Base-by-base conservation (phyloP, 2,888 invertebrate species). In the Hypercompe scribonia region DNA sequence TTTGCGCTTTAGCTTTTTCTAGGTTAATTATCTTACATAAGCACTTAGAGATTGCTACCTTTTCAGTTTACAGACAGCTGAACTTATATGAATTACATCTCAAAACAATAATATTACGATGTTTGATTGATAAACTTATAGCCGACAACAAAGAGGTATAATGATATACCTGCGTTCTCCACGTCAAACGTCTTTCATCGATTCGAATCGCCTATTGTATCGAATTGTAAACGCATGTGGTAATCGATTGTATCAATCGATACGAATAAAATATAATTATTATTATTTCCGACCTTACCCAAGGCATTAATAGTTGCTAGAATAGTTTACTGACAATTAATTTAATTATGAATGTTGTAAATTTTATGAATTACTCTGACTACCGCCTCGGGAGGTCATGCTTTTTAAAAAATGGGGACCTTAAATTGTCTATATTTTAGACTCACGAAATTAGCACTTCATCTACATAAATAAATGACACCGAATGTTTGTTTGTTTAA, bases 221-320 rank as follows among this genome's bases (percentile, higher is more conserved):
- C 88, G 87, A 92, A 89, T 90, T 84, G 86, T 87, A 90, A 91
- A 90, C 89, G 89, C 87, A 86, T 93, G 89, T 89, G 82, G 88
- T 90, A 93, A 93, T 91, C 92, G 90, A 92, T 92, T 90, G 89
- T 90, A 89, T 90, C 91, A 90, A 90, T 91, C 88, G 89, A 89
- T 92, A 88, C 33, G 74, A 78, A 83, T 83, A 84, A 83, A 84
- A 83, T 77, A 76, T 78, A 82, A 90, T 88, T 87, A 92, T 89
- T 90, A 92, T 93, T 92, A 93, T 93, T 91, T 91, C 88, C 91
- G 92, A 94, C 94, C 94, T 94, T 92, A 93, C 90, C 80, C 90
- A 90, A 88, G 88, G 86, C 90, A 86, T 88, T 93, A 91, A 93
- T 93, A 90, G 90, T 90, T 90, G 80, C 75, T 76, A 79, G 88